phyloP scores from a whole-genome alignment of 2,113 vertebrate species.

The Ailurus styani region DNA sequence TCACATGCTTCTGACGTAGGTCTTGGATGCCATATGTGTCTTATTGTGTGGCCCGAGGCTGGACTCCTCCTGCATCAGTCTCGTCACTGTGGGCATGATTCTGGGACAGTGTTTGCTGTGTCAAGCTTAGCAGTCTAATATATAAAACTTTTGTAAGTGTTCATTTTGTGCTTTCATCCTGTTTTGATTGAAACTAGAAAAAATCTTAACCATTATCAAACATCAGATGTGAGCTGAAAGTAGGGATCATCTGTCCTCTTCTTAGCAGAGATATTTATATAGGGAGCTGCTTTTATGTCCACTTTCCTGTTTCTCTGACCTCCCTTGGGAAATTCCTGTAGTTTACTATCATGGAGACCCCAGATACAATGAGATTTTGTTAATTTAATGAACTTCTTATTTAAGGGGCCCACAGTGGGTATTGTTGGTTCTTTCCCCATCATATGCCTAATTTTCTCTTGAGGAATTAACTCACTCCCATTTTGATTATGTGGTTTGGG shows the following conservation, averaged over 20 bases:
- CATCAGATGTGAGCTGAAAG: background rate
- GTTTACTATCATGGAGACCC: background rate
- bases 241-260: background rate
- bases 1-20: background rate
- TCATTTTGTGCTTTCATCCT: background rate
- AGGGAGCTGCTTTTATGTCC: background rate
- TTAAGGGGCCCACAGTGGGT: background rate
- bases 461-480: background rate
- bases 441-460: background rate
- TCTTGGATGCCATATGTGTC: background rate
- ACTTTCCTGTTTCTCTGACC: background rate
- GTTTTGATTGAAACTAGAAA: background rate
- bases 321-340: background rate
- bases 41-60: background rate
- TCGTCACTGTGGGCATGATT: background rate
- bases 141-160: background rate
- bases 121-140: background rate
- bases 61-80: background rate
- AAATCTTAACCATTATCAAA: background rate
- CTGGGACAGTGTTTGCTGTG: background rate
- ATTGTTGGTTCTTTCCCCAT: background rate
- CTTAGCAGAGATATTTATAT: background rate
- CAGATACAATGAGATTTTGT: background rate
- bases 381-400: background rate
- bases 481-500: background rate